Evolutionary conservation across 1,140 invertebrate genomes (phyloP), one percentile per base, ranked within the genome.

Genomic region (Metaphire vulgaris): DNA sequence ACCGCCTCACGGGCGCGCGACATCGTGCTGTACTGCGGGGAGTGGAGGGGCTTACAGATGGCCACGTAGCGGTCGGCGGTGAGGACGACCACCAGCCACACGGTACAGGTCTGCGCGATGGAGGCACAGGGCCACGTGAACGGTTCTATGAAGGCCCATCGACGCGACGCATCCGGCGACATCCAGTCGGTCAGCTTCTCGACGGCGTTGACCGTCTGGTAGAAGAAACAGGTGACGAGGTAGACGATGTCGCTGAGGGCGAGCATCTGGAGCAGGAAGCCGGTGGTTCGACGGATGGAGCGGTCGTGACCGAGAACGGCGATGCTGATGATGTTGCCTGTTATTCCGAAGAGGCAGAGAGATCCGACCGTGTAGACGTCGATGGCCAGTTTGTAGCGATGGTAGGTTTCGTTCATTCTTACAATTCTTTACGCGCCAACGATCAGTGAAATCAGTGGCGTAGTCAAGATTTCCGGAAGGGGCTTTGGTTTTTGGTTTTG

Each of bases 31-130:
- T 76, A 76, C 75, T 76, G 75, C 28, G 68, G 69, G 21, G 75
- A 67, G 32, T 76, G 75, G 68, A 76, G 69, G 16, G 75, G 75
- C n/a, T 33, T 64, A 69, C 75, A 76, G 69, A 76, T 76, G 75
- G 75, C 75, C 21, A 76, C 69, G 75, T 73, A 76, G 6, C 75
- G 67, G 75, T 76, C 75, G 30, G 75, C 75, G 28, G 75, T 76
- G 2, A 76, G 21, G 32, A 76, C 31, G 69, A 76, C 30, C 1
- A 76, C 75, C 41, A 76, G 69, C 75, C 75, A 76, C 75, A 76
- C 75, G 2, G 75, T 64, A 64, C 31, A 12, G 14, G 69, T 76
- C 41, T 76, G 75, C 1, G 75, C 75, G 31, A 31, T 31, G 30
- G 67, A 26, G 67, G 67, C 67, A 26, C 6, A 69, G 30, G 67